A percentile compares a stretch with the other conserved stretches of the same genome.
These are phyloP conservation scores for Actinia tenebrosa DNA, from an alignment of 64 coral and sea anemone genomes.

Conservation along the genomic window DNA sequence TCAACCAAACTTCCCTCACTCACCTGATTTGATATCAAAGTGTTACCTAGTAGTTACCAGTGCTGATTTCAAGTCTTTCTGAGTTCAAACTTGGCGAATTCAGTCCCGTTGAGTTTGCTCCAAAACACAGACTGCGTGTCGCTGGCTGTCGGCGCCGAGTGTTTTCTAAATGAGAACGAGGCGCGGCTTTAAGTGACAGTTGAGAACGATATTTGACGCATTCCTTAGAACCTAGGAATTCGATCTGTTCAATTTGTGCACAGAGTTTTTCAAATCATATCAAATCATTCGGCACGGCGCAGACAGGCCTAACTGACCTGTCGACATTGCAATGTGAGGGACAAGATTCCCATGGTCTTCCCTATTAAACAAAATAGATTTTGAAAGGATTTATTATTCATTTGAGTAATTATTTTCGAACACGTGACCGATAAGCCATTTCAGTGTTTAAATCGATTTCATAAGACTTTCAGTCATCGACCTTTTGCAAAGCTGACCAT, in stretches of 20 bases:
- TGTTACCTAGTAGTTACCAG: background rate
- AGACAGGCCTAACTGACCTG: background rate
- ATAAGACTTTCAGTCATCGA: background rate
- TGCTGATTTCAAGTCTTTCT: background rate
- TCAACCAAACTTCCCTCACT: background rate
- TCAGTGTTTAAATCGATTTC: slow-evolving; percentile 1
- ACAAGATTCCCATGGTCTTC: background rate
- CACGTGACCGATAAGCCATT: slow-evolving; percentile 8
- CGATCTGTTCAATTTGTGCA: slow-evolving; percentile 9
- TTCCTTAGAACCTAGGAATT: slow-evolving; percentile 24
- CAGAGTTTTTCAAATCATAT: background rate
- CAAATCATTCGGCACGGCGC: background rate
- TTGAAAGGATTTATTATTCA: background rate
- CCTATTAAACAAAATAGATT: background rate
- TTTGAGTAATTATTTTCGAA: background rate
- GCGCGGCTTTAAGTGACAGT: slow-evolving; percentile 29
- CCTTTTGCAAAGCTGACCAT: background rate
- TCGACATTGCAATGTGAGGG: background rate
- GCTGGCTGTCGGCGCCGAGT: slow-evolving; percentile 25
- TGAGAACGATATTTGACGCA: background rate
- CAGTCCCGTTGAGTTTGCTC: slow-evolving; percentile 8
- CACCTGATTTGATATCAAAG: background rate
- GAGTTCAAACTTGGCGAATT: slow-evolving; percentile 20
- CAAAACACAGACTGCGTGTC: slow-evolving; percentile 34
- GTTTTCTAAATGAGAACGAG: slow-evolving; percentile 13